These are phyloP conservation scores for Chroicocephalus ridibundus DNA, from an alignment of 2,113 vertebrate genomes.

Conservation along the genomic window DNA sequence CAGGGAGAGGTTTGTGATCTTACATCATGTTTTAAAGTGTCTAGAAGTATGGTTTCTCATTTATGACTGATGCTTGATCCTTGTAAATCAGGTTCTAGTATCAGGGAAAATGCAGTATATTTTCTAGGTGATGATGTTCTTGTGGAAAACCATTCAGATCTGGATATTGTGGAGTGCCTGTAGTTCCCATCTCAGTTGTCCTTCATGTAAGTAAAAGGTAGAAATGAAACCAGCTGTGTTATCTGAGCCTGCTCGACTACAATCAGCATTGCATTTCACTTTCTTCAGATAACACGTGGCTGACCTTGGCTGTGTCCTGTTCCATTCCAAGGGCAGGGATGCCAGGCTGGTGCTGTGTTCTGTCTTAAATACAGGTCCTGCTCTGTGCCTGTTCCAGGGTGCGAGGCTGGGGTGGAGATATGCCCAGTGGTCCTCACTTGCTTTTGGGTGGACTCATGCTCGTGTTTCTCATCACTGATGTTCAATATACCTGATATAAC, in stretches of 20 bases:
- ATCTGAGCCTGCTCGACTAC: not conserved
- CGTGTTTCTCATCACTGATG: fast-evolving
- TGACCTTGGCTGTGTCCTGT: not conserved
- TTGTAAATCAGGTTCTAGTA: not conserved
- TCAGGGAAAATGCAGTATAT: fast-evolving
- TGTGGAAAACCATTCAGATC: not conserved
- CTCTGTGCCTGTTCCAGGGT: not conserved
- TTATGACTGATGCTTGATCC: fast-evolving
- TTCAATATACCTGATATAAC: not conserved
- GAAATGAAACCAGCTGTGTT: not conserved
- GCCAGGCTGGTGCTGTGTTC: not conserved
- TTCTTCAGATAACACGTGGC: not conserved
- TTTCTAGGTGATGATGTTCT: not conserved
- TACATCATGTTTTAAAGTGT: not conserved
- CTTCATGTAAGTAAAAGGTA: conserved; percentile 16
- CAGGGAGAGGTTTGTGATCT: not conserved
- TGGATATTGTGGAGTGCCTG: not conserved
- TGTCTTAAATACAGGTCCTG: not conserved
- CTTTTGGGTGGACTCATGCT: not conserved
- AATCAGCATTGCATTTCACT: not conserved
- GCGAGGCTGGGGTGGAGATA: not conserved
- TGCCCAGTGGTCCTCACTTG: not conserved
- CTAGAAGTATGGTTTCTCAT: not conserved
- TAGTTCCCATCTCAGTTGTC: not conserved
- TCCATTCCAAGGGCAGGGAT: not conserved